Base-by-base conservation (phyloP, 2,113 vertebrate genomes). In the Pavo muticus region DNA sequence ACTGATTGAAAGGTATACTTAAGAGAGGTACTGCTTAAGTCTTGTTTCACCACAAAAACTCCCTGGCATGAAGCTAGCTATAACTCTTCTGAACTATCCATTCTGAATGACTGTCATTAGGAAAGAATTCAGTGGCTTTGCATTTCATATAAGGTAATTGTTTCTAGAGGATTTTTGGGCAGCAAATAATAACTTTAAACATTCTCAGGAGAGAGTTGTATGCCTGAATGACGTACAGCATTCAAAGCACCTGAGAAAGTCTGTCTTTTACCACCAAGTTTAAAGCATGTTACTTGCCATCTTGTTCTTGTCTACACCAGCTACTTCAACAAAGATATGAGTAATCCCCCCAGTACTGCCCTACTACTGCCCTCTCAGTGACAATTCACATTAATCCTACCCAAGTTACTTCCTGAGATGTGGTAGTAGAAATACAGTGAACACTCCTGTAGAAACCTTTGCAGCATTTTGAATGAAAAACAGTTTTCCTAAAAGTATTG, bases 101-200 rank as follows among this genome's bases (percentile, higher is more conserved):
- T 96, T 96, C 77, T 90, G 96, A 97, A 94, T 92, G 96, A 90
- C 92, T 97, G 96, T 96, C 95, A 97, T 98, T 97, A 97, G 97
- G 96, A 97, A 98, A 97, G 97, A 97, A 97, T 97, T 97, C 83
- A 96, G 93, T 97, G 96, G 93, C 95, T 96, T 98, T 96, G 90
- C 82, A 68, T 97, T 97, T 97, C 96, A 91, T 96, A 94, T 84
- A 97, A 89, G 84, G 85, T 95, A 96, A 97, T 96, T 73, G 96
- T 95, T 97, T 97, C 97, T 96, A 90, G 94, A 97, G 94, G 95
- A 96, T 93, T 97, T 97, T 8, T 56, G 86, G 77, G 77, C 79
- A 96, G 96, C 95, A 96, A 95, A 92, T 86, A 95, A 88, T 70
- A 94, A 90, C 81, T 95, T 97, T 96, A 96, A 96, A 90, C 30